Base-by-base conservation (phyloP, 2,888 invertebrate species). In the Dendrolimus pini region DNA sequence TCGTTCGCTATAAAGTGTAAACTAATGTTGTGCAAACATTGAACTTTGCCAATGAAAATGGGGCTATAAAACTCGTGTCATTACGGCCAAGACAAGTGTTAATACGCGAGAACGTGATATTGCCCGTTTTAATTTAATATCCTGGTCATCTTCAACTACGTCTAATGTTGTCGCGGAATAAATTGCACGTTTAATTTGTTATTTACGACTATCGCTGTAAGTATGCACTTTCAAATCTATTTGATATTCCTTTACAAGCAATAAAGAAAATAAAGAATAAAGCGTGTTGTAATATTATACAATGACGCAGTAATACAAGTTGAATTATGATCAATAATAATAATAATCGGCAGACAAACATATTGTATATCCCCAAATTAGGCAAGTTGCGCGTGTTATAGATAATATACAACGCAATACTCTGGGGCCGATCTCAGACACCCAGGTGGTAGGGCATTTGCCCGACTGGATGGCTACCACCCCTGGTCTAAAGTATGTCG, bases 71-170 rank as follows among this genome's bases (percentile, higher is more conserved):
- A 77, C 74, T 74, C 65, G 14, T 74, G 66, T 72, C 72, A 74
- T 83, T 84, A 84, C 77, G 74, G 74, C 81, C 80, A 79, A 78
- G 74, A 73, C 77, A 72, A 74, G 70, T 71, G 74, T 76, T 80
- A 77, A 77, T 79, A 77, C 77, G 77, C 75, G 77, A 78, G 83
- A 80, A 85, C 83, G 83, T 73, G 68, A 76, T 69, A 71, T 68
- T 71, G 74, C 65, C 72, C 63, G 63, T 63, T 54, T 60, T 62
- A 62, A 77, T 78, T 69, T 68, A 66, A 77, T 78, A 83, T 86
- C 84, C 83, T 78, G 76, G 70, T 82, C 80, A 74, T 83, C 84
- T 73, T 74, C 72, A 68, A 74, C 72, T 74, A 66, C 73, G 64
- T 59, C 61, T 60, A 59, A 67, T 70, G 65, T 66, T 63, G 64